Percentiles rank a stretch among this genome's conserved stretches.
Evolutionary conservation across 2,888 invertebrate genomes (phyloP).

Genomic region (Sinodicranocentrus sp.): DNA sequence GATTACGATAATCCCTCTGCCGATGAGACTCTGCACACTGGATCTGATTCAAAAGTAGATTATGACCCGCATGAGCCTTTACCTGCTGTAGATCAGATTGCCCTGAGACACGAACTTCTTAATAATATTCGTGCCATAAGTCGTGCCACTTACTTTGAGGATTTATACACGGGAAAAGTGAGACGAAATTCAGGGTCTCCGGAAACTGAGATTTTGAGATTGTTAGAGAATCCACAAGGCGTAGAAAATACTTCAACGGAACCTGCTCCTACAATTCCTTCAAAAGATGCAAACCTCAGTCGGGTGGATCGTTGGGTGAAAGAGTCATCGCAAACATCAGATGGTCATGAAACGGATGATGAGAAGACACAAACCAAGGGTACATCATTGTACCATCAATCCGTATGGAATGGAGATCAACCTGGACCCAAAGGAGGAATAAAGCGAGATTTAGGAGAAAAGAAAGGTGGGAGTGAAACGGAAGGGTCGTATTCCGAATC

Average conservation of each 20-base stretch:
- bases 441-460: background rate
- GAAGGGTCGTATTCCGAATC: conserved; percentile 46
- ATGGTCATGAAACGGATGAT: conserved; percentile 42
- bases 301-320: conserved; percentile 70
- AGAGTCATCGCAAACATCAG: conserved; percentile 52
- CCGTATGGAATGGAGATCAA: conserved; percentile 70
- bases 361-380: conserved; percentile 6
- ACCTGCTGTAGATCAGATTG: conserved; percentile 71
- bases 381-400: conserved; percentile 71
- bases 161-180: conserved; percentile 71
- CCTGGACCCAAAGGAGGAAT: background rate
- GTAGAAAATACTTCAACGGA: background rate
- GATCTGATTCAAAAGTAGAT: conserved; percentile 68
- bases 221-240: conserved; percentile 42
- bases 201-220: conserved; percentile 62
- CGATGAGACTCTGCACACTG: conserved; percentile 65
- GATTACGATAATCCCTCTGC: conserved; percentile 61
- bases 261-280: conserved; percentile 32
- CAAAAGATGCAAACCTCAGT: conserved; percentile 44
- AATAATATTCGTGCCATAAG: conserved; percentile 75
- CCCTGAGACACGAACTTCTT: conserved; percentile 73
- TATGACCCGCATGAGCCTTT: conserved; percentile 72
- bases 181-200: conserved; percentile 50
- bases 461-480: conserved; percentile 19
- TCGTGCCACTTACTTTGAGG: conserved; percentile 73